A percentile compares a stretch with the other conserved stretches of the same genome.
Conservation (phyloP, 2,113 vertebrate genomes). For the Ictalurus punctatus region DNA sequence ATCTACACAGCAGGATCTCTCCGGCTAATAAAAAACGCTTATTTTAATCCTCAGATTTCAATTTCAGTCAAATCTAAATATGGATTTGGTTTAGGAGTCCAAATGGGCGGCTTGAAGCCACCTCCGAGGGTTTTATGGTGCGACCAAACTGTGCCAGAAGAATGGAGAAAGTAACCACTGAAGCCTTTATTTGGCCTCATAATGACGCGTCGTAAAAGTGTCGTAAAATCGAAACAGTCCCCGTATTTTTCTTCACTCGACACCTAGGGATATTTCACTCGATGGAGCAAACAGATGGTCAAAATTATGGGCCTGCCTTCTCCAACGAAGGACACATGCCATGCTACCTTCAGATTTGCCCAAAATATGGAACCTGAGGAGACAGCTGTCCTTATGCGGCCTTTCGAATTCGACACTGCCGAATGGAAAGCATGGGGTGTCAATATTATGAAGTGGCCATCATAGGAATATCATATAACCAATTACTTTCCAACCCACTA, state of each 20-base stretch:
- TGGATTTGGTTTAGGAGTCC: background rate
- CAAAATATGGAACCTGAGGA: conserved; percentile 29
- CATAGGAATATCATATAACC: background rate
- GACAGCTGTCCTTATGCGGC: conserved; percentile 20
- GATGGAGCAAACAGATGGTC: conserved; percentile 37
- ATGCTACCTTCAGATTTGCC: conserved; percentile 18
- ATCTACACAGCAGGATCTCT: background rate
- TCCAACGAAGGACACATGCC: conserved; percentile 26
- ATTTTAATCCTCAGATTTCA: conserved; percentile 1
- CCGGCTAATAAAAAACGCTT: background rate
- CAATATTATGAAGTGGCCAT: background rate
- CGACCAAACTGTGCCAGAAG: conserved; percentile 12
- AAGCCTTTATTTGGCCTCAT: conserved; percentile 43
- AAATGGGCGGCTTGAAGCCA: conserved; percentile 12
- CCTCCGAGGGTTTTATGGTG: conserved; percentile 2
- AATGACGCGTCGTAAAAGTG: conserved; percentile 37
- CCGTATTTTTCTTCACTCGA: conserved; percentile 35
- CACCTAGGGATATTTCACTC: conserved; percentile 26
- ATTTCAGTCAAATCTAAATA: background rate
- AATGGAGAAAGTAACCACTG: conserved; percentile 7
- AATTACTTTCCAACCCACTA: background rate
- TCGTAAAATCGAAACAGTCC: conserved; percentile 31
- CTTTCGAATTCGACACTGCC: conserved; percentile 7
- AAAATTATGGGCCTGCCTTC: conserved; percentile 26
- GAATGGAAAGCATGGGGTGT: background rate